These are phyloP conservation scores for Leptarthrus brevirostris DNA, from an alignment of 2,888 invertebrate genomes.

Conservation along the genomic window DNA sequence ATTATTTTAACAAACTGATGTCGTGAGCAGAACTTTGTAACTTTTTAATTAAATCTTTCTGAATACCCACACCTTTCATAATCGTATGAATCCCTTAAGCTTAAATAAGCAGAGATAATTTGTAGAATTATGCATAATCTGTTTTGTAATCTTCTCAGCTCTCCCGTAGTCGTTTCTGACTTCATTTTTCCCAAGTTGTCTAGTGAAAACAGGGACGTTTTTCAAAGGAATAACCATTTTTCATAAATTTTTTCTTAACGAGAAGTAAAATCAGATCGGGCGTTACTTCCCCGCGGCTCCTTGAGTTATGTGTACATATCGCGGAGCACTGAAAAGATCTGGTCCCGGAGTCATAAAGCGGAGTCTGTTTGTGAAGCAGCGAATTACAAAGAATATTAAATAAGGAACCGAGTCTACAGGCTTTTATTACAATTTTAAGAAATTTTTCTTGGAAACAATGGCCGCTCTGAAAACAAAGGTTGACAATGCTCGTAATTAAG, in stretches of 20 bases:
- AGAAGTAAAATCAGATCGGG: neutral
- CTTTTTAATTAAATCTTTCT: too few species aligned
- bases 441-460: neutral
- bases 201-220: neutral
- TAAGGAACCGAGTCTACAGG: neutral
- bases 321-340: conserved; percentile 1
- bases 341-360: neutral
- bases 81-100: too few species aligned
- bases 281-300: neutral
- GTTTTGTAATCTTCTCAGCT: too few species aligned
- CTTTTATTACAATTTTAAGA: conserved; percentile 10
- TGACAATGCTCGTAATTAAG: conserved; percentile 6
- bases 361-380: conserved; percentile 4
- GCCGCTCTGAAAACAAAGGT: neutral
- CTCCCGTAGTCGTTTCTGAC: neutral
- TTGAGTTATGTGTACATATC: neutral
- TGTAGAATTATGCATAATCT: too few species aligned
- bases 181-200: conserved; percentile 4
- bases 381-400: conserved; percentile 21
- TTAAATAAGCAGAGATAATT: too few species aligned
- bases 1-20: too few species aligned
- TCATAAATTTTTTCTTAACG: neutral
- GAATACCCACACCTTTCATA: too few species aligned
- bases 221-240: conserved; percentile 10
- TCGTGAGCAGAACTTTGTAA: too few species aligned